phyloP scores from a whole-genome alignment of 2,888 invertebrate genomes.

The Pachymerium ferrugineum region DNA sequence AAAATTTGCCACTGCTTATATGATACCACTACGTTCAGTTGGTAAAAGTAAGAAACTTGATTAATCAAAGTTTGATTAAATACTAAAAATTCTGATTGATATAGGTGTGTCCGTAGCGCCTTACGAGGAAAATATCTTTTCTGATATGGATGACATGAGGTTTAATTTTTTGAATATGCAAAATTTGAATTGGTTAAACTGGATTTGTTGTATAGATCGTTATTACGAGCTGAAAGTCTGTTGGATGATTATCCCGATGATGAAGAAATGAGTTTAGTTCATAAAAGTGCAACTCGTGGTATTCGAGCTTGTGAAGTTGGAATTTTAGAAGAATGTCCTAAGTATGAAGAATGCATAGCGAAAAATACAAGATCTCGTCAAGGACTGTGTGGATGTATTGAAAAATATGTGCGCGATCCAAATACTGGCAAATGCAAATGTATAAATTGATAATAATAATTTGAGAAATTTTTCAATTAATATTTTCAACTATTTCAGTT shows the following conservation, averaged over 20 bases:
- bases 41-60: constrained; percentile 23
- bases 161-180: too few relatives aligned
- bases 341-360: constrained; percentile 64
- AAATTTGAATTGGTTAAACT: too few relatives aligned
- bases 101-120: neutral
- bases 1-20: constrained; percentile 38
- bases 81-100: too few relatives aligned
- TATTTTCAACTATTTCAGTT: neutral
- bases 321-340: constrained; percentile 56
- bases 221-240: neutral
- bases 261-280: neutral
- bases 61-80: too few relatives aligned
- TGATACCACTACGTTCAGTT: constrained; percentile 38
- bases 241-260: neutral
- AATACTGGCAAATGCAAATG: constrained; percentile 39
- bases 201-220: neutral
- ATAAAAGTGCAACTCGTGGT: neutral
- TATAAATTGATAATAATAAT: neutral
- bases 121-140: neutral
- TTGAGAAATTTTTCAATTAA: neutral
- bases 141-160: neutral
- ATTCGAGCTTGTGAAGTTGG: constrained; percentile 56
- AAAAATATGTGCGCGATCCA: constrained; percentile 56
- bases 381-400: constrained; percentile 67
- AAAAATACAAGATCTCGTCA: constrained; percentile 55